These are phyloP conservation scores for Petrocephalus schoutedeni DNA, from an alignment of 2,797 vertebrate genomes.

Conservation along the genomic window DNA sequence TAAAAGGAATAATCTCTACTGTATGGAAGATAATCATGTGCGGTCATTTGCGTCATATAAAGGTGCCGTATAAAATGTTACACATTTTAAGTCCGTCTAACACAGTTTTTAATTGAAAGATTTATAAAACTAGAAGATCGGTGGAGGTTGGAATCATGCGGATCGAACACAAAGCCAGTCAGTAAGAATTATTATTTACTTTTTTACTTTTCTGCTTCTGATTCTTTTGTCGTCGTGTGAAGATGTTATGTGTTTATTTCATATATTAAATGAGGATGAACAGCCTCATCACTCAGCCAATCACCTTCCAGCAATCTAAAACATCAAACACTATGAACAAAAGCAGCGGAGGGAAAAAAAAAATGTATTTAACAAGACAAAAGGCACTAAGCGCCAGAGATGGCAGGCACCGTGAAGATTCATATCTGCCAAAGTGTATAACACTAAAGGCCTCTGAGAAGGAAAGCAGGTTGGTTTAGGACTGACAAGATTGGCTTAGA, in stretches of 20 bases:
- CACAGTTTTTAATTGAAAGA: neutral
- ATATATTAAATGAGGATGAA: neutral
- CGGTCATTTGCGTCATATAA: neutral
- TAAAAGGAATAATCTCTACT: neutral
- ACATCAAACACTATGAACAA: neutral
- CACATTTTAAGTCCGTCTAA: neutral
- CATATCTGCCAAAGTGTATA: slow-evolving; percentile 40
- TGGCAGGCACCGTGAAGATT: slow-evolving; percentile 38
- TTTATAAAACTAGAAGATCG: neutral
- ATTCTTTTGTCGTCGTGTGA: neutral
- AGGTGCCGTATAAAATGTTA: neutral
- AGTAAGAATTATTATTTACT: neutral
- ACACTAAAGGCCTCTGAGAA: slow-evolving; percentile 39
- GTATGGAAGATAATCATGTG: neutral
- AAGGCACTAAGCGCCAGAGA: slow-evolving; percentile 28
- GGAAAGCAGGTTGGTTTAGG: slow-evolving; percentile 29
- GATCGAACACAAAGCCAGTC: neutral
- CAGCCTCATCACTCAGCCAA: neutral
- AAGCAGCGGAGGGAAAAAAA: neutral
- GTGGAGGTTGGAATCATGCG: neutral
- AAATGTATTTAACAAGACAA: slow-evolving; percentile 25
- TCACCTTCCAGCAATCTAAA: neutral
- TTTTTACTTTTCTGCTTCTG: neutral
- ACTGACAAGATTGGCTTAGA: slow-evolving; percentile 38
- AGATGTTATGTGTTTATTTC: neutral